Conservation (phyloP, 2,888 invertebrate genomes). For the Neria commutata region DNA sequence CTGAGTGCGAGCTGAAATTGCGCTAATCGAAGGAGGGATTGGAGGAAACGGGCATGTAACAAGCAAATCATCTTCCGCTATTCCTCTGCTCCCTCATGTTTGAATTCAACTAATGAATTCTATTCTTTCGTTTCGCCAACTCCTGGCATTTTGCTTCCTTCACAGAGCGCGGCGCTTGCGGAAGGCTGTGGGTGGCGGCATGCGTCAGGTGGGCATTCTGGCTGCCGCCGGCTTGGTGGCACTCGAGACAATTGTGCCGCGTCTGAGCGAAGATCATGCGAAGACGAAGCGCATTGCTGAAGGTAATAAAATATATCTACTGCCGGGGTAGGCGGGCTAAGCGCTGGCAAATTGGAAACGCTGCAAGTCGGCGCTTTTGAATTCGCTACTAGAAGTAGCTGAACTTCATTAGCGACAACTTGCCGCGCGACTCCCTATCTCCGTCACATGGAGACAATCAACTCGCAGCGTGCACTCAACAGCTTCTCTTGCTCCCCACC, state of each 20-base stretch:
- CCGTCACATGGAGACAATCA: background rate
- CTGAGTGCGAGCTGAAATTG: too few relatives aligned
- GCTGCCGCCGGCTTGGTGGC: conserved; percentile 90
- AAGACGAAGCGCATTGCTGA: conserved; percentile 71
- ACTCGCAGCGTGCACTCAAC: background rate
- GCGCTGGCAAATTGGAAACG: background rate
- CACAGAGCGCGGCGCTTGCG: conserved; percentile 77
- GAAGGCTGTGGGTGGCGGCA: conserved; percentile 91
- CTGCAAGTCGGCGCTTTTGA: background rate
- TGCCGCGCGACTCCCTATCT: background rate
- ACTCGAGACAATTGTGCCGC: conserved; percentile 77
- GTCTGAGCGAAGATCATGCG: conserved; percentile 76
- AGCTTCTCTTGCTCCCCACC: conserved; percentile 1
- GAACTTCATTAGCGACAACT: background rate
- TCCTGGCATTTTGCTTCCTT: background rate
- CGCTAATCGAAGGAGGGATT: too few relatives aligned
- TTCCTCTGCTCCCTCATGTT: too few relatives aligned
- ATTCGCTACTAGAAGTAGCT: background rate
- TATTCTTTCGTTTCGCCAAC: too few relatives aligned
- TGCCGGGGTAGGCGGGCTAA: too few relatives aligned
- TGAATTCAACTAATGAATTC: too few relatives aligned
- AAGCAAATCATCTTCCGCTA: too few relatives aligned
- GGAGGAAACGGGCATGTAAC: too few relatives aligned
- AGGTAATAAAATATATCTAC: too few relatives aligned
- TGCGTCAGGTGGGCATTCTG: conserved; percentile 90